Conservation (phyloP, 2,797 vertebrate genomes). For the Leptodactylus fallax region DNA sequence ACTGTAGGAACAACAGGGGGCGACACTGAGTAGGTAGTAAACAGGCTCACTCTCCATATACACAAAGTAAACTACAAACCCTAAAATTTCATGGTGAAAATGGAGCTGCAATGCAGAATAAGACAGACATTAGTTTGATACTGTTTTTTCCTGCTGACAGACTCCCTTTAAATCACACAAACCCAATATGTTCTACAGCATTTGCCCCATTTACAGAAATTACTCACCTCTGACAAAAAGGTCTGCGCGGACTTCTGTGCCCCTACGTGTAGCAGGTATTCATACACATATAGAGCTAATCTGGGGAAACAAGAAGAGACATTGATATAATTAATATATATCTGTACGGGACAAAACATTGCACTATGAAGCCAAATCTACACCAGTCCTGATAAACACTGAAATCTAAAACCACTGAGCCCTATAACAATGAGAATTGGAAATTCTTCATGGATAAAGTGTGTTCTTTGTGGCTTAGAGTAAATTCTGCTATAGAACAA, state of each 20-base stretch:
- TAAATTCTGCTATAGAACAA: too few species aligned
- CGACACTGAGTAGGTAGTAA: too few species aligned
- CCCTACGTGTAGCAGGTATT: conserved; percentile 98
- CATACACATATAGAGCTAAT: conserved; percentile 97
- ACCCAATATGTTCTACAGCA: background rate
- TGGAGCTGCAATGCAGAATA: too few species aligned
- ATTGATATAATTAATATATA: background rate
- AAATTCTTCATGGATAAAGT: too few species aligned
- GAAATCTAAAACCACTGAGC: background rate
- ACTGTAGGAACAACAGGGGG: too few species aligned
- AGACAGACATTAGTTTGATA: too few species aligned
- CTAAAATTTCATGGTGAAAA: too few species aligned
- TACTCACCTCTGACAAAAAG: conserved; percentile 96
- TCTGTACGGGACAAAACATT: background rate
- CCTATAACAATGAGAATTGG: too few species aligned
- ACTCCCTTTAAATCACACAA: background rate
- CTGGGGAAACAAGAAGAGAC: conserved; percentile 71
- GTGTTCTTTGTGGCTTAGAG: too few species aligned
- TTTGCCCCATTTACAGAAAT: conserved; percentile 10
- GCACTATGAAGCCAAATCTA: background rate
- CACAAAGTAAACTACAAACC: too few species aligned
- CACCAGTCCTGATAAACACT: background rate
- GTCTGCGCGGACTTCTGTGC: conserved; percentile 99
- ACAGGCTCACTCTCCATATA: too few species aligned
- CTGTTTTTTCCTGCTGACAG: too few species aligned